Evolutionary conservation across 2,113 vertebrate genomes (phyloP).

Genomic region (Fregata magnificens): DNA sequence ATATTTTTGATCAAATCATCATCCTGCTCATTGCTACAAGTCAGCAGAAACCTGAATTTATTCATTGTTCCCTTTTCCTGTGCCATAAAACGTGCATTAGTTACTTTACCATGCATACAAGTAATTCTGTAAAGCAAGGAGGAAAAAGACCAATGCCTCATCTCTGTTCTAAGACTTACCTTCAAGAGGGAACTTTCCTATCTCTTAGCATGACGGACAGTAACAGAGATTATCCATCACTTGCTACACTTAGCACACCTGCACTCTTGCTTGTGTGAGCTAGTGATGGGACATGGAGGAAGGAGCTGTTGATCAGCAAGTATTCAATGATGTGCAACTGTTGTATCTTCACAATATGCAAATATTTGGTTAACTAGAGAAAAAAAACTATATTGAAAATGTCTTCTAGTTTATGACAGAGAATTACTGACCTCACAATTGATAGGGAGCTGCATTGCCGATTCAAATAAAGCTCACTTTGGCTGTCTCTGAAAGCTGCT

Average conservation of each 20-base stretch:
- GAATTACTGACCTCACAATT: neutral
- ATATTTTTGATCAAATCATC: neutral
- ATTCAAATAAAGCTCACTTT: neutral
- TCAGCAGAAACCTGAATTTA: neutral
- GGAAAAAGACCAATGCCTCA: neutral
- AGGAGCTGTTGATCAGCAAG: neutral
- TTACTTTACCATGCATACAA: neutral
- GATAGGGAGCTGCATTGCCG: neutral
- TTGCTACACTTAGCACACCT: neutral
- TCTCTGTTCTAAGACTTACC: neutral
- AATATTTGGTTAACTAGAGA: neutral
- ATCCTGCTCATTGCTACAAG: neutral
- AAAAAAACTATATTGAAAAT: neutral
- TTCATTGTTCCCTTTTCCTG: neutral
- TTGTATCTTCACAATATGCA: neutral
- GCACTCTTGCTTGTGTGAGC: neutral
- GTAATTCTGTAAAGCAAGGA: neutral
- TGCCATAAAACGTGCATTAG: neutral
- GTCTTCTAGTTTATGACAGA: neutral
- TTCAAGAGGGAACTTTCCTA: neutral
- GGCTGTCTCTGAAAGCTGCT: neutral
- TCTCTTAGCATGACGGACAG: rapidly evolving
- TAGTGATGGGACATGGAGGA: neutral
- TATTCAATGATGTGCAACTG: neutral
- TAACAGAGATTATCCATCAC: neutral